phyloP scores from a whole-genome alignment of 2,888 invertebrate species.

The Trichopria drosophilae region DNA sequence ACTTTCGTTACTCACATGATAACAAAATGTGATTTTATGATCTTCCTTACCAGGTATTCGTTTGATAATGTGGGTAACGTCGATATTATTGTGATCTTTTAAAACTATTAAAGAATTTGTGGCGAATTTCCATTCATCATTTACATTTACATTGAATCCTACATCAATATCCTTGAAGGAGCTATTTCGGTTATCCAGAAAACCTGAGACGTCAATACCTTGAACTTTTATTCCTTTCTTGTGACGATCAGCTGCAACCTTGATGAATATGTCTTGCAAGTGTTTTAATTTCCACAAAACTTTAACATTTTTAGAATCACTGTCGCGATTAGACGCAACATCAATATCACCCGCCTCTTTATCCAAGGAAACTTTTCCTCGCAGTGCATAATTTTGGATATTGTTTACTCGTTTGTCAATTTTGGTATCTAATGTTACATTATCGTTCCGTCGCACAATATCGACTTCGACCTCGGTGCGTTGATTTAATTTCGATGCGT shows the following conservation, averaged over 20 bases:
- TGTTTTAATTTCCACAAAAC: slow-evolving; percentile 62
- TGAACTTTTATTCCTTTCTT: slow-evolving; percentile 49
- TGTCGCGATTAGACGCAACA: slow-evolving; percentile 51
- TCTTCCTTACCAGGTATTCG: slow-evolving; percentile 68
- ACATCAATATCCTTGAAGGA: slow-evolving; percentile 59
- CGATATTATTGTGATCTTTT: slow-evolving; percentile 59
- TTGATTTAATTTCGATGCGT: slow-evolving; percentile 20
- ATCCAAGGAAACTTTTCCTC: no score
- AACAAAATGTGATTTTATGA: slow-evolving; percentile 64
- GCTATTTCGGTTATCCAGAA: slow-evolving; percentile 63
- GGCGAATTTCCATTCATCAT: slow-evolving; percentile 64
- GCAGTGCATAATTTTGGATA: no score
- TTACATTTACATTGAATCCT: slow-evolving; percentile 64
- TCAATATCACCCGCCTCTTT: slow-evolving; percentile 50
- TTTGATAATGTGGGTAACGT: slow-evolving; percentile 62
- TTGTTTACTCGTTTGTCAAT: no score
- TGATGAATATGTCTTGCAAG: slow-evolving; percentile 55
- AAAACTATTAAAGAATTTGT: slow-evolving; percentile 64
- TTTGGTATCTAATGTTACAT: no score
- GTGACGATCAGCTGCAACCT: slow-evolving; percentile 52
- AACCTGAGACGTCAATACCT: slow-evolving; percentile 57
- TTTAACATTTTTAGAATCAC: slow-evolving; percentile 58
- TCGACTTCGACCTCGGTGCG: slow-evolving; percentile 10
- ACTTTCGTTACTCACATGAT: slow-evolving; percentile 56
- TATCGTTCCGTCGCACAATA: no score